phyloP scores from a whole-genome alignment of 2,113 vertebrate genomes.

The Helogale parvula region DNA sequence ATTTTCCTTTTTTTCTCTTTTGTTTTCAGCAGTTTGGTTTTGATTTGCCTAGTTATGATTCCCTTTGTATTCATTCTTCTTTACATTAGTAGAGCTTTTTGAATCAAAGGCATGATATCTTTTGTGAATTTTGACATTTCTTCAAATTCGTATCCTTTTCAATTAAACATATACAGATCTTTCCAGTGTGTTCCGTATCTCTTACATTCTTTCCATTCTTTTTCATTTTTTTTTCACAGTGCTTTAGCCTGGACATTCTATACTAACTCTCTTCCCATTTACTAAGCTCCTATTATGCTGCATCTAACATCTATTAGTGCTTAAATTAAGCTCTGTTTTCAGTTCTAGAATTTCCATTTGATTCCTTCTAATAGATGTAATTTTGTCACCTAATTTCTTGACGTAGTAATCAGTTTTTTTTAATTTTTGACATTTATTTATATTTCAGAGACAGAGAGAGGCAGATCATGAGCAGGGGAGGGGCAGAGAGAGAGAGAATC shows the following conservation, averaged over 20 bases:
- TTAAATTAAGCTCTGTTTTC: neutral
- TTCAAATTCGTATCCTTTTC: neutral
- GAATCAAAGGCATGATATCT: neutral
- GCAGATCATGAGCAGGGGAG: too few species aligned
- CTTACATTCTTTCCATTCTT: neutral
- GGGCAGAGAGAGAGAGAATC: too few species aligned
- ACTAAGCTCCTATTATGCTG: neutral
- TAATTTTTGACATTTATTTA: too few species aligned
- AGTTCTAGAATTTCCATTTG: slow-evolving; percentile 4
- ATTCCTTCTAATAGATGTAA: slow-evolving; percentile 23
- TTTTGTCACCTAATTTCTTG: neutral
- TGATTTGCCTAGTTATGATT: neutral
- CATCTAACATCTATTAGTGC: neutral
- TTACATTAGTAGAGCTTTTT: neutral
- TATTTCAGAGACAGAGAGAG: too few species aligned
- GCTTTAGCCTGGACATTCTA: neutral
- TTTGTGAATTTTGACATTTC: neutral
- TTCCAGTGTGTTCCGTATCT: neutral
- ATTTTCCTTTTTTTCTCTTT: neutral
- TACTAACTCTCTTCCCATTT: neutral
- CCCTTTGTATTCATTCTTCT: neutral
- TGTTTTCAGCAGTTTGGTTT: neutral
- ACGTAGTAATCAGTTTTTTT: neutral
- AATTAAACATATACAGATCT: neutral
- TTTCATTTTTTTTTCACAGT: neutral